A percentile compares a stretch with the other conserved stretches of the same genome.
Evolutionary conservation across 1,140 invertebrate species (phyloP).

Genomic region (Cephus cinctus): DNA sequence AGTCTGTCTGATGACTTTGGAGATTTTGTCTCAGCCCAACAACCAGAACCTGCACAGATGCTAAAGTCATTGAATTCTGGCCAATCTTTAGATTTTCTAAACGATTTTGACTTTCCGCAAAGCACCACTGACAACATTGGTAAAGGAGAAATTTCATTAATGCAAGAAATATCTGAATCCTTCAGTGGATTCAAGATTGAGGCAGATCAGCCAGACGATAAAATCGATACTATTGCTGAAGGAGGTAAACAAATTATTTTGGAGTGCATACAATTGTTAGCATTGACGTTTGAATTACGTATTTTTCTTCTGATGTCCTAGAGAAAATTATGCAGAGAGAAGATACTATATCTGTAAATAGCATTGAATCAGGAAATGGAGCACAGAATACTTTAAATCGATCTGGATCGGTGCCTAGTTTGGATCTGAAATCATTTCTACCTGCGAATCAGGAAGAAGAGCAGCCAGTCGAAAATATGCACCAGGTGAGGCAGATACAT

Average conservation of each 20-base stretch:
- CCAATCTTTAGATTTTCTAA: constrained; percentile 43
- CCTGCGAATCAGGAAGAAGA: constrained; percentile 47
- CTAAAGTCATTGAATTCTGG: constrained; percentile 19
- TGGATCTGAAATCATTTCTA: constrained; percentile 54
- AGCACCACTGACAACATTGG: constrained; percentile 21
- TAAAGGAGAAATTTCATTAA: constrained; percentile 31
- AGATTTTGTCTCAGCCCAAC: constrained; percentile 58
- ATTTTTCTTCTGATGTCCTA: constrained; percentile 20
- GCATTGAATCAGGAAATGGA: constrained; percentile 45
- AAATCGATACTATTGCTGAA: constrained; percentile 34
- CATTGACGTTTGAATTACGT: constrained; percentile 7
- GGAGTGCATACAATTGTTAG: neutral
- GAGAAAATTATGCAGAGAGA: constrained; percentile 46
- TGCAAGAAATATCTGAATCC: constrained; percentile 44
- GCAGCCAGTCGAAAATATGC: constrained; percentile 43
- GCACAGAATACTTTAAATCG: constrained; percentile 42
- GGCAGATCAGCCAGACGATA: constrained; percentile 33
- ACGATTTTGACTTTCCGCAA: constrained; percentile 42
- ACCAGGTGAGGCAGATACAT: constrained; percentile 44
- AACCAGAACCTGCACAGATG: constrained; percentile 21
- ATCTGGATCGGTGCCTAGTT: constrained; percentile 55
- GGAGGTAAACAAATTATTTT: constrained; percentile 28
- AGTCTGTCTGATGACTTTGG: constrained; percentile 54
- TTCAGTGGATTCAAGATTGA: constrained; percentile 44
- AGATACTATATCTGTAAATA: constrained; percentile 50